Percentiles rank a stretch among this genome's conserved stretches.
Evolutionary conservation across 2,113 vertebrate genomes (phyloP).

Genomic region (Agapornis roseicollis): DNA sequence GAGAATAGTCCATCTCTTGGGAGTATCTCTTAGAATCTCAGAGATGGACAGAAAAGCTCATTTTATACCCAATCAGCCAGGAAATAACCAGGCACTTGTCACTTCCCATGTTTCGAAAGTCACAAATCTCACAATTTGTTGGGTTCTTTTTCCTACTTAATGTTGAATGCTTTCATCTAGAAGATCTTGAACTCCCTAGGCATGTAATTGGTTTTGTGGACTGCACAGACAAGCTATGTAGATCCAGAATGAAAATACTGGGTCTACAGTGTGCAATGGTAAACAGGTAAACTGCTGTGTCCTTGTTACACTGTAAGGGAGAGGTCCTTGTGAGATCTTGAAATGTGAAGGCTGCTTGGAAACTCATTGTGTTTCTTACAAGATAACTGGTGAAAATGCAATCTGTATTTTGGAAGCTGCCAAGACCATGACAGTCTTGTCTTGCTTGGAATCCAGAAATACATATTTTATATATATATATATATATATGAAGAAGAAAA

Average conservation of each 20-base stretch:
- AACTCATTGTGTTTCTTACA: not conserved
- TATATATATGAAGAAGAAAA: not conserved
- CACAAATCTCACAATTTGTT: not conserved
- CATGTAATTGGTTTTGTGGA: not conserved
- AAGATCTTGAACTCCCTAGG: not conserved
- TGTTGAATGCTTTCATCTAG: not conserved
- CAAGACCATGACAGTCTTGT: not conserved
- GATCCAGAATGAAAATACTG: not conserved
- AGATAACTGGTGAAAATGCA: not conserved
- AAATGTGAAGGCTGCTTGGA: not conserved
- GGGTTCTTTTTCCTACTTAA: not conserved
- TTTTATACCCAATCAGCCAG: not conserved
- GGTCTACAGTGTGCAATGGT: not conserved
- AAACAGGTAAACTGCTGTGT: not conserved
- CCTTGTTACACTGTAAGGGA: not conserved
- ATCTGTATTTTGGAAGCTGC: not conserved
- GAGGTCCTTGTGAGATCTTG: not conserved
- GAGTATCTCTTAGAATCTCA: not conserved
- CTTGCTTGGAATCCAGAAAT: not conserved
- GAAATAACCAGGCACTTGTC: not conserved
- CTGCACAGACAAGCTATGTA: not conserved
- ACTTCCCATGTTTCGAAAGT: not conserved
- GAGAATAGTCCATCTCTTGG: not conserved
- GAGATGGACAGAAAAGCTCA: not conserved
- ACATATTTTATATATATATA: not conserved